Evolutionary conservation across 2,888 invertebrate species (phyloP), one percentile per base, ranked within the genome.

Genomic region (Branchipolynoe longqiensis): DNA sequence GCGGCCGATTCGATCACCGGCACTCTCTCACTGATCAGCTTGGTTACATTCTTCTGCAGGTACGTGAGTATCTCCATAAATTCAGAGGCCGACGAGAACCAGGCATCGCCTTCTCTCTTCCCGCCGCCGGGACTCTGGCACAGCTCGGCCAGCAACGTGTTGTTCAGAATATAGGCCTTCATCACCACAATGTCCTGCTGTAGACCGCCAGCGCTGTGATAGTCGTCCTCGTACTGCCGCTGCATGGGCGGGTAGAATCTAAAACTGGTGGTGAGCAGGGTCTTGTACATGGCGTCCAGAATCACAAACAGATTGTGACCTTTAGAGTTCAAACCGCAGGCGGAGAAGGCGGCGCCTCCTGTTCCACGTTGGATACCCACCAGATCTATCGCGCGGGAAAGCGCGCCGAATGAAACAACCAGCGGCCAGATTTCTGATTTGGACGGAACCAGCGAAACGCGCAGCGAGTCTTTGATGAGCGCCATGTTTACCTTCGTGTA

Each of bases 311-410:
- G 3, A n/a, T 38, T 69, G 36, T 38, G 14, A 18, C 38, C 69
- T n/a, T 12, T 6, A 22, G 38, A 0, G 36, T 4, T 4, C 0
- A 69, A n/a, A 1, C 1, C 14, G 18, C 69, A 69, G 1, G 22
- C 69, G 18, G 69, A 69, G 38, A 69, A 69, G 69, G 69, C 69
- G 36, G 69, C 69, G 22, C 69, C 69, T 12, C 69, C 69, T 12
- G 38, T 8, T 3, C 36, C 69, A 14, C 69, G 69, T 38, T 69
- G 69, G 33, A 69, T 62, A 31, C 62, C 56, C 25, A 25, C 56
- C 22, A 56, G 3, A n/a, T 69, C 69, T 14, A 69, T 33, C 22
- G 69, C 69, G 1, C 69, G 69, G 14, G 38, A 1, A 33, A 69
- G 69, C 2, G 69, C 14, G 2, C 69, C 38, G 36, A 69, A 69